Evolutionary conservation across 1,140 invertebrate species (phyloP).

Genomic region (Mactra quadrangularis): DNA sequence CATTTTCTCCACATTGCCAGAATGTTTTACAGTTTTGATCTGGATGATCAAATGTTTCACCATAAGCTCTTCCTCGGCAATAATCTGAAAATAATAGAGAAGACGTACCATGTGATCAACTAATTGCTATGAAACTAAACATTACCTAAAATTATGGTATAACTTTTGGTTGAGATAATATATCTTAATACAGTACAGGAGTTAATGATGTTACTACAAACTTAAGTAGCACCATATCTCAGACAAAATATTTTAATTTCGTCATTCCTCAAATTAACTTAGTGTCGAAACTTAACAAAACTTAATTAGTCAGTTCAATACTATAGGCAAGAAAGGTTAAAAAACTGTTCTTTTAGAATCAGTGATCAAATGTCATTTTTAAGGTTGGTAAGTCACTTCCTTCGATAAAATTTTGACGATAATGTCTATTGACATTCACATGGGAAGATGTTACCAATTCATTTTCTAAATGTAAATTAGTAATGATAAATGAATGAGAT

Average conservation of each 20-base stretch:
- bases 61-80: background rate
- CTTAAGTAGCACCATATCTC: background rate
- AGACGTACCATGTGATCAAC: background rate
- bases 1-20: constrained; percentile 35
- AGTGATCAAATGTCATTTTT: no score
- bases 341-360: no score
- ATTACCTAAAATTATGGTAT: background rate
- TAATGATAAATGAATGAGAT: no score
- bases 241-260: background rate
- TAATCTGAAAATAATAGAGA: constrained; percentile 22
- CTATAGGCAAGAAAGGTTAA: no score
- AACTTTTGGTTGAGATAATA: background rate
- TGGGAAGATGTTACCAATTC: no score
- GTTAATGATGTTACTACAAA: background rate
- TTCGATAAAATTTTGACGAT: no score
- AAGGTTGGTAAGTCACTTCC: no score
- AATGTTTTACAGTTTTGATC: constrained; percentile 52
- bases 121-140: background rate
- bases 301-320: no score
- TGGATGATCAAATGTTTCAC: constrained; percentile 14
- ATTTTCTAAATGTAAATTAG: no score
- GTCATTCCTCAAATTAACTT: background rate
- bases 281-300: no score
- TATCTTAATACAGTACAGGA: no score
- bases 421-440: no score